Evolutionary conservation across 2,888 invertebrate species (phyloP), one percentile per base, ranked within the genome.

Genomic region (Calliphora vomitoria): DNA sequence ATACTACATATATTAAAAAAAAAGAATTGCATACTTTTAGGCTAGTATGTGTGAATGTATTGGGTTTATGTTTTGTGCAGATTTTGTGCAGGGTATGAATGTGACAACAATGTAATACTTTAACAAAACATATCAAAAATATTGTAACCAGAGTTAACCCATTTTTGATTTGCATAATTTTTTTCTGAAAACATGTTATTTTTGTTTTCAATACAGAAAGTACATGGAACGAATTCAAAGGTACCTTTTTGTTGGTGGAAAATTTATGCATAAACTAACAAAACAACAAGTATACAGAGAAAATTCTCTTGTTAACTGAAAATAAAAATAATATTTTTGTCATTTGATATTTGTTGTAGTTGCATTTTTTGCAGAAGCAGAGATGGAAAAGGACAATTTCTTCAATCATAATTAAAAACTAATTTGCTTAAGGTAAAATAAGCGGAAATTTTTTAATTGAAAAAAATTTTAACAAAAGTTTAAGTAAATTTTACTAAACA

Each of bases 91-190:
- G 18, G 13, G 10, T 44, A 13, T 44, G 44, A 13, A 13, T 44
- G 44, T 44, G 11, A 3, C 4, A 44, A 13, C 44, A 44, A 44
- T 44, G 3, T 44, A 35, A 44, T 44, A 4, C 13, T 75, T 18
- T 20, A 4, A 38, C 50, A 60, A 71, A 82, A 82, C 53, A 69
- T 82, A 75, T 82, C 60, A 82, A 41, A 82, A 82, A 50, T 71
- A 53, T 69, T 82, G 82, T 82, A 82, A 69, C 69, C 69, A 76
- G 50, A 62, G 62, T 69, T 76, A 84, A 79, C 68, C 84, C 72
- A 74, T 68, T 68, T 84, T 79, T 79, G 74, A 79, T 84, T 84
- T 84, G 79, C 84, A 84, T 84, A 84, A 38, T 76, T 66, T 81
- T 69, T 60, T 79, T 44, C 55, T 31, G 0, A 13, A 79, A 84